Conservation (phyloP, 2,888 invertebrate species). For the Leucania comma region DNA sequence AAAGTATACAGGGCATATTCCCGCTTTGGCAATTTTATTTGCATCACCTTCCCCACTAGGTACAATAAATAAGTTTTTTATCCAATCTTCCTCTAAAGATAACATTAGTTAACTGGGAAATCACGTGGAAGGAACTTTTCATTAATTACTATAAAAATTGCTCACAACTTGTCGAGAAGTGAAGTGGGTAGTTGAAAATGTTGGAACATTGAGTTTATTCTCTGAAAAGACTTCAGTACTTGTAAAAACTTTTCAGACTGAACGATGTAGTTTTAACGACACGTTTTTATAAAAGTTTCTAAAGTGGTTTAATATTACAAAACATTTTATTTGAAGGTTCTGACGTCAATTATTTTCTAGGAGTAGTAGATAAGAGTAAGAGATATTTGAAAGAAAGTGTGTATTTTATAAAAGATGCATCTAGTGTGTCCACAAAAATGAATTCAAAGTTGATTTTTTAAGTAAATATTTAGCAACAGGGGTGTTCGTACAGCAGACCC, state of each 20-base stretch:
- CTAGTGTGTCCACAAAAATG: not conserved
- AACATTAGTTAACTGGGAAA: not conserved
- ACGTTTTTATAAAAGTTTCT: constrained; percentile 31
- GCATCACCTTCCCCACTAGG: too few relatives aligned
- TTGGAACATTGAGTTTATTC: constrained; percentile 8
- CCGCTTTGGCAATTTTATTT: too few relatives aligned
- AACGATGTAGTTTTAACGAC: constrained; percentile 37
- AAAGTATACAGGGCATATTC: too few relatives aligned
- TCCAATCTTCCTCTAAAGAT: too few relatives aligned
- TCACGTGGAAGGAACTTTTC: not conserved
- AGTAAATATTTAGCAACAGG: constrained; percentile 28
- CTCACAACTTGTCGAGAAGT: constrained; percentile 19
- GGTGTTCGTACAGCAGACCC: not conserved
- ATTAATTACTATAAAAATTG: constrained; percentile 10
- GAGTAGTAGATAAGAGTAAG: not conserved
- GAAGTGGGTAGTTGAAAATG: constrained; percentile 14
- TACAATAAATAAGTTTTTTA: too few relatives aligned
- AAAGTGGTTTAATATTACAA: constrained; percentile 17
- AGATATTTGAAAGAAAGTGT: not conserved
- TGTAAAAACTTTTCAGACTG: constrained; percentile 30
- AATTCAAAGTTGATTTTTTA: constrained; percentile 5
- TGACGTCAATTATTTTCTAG: constrained; percentile 6
- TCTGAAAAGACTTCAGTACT: constrained; percentile 14
- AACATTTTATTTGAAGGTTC: constrained; percentile 6
- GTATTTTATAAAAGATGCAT: not conserved